Conservation (phyloP, 2,888 invertebrate species). For the Polymixis lichenea region DNA sequence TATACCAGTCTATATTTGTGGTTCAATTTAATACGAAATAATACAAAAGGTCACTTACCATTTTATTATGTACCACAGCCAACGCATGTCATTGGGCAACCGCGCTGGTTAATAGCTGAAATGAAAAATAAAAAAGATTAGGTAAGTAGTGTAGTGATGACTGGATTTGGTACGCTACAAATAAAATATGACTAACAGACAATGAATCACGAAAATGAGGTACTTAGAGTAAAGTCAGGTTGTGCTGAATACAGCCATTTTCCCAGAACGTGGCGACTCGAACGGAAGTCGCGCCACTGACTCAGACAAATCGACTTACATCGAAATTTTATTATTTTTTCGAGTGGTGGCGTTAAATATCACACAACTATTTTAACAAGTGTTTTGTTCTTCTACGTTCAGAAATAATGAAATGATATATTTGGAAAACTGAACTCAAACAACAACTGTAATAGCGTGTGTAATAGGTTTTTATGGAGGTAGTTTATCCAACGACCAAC, state of each 20-base stretch:
- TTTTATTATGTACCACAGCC: conserved; percentile 69
- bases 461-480: background rate
- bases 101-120: conserved; percentile 65
- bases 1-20: conserved; percentile 37
- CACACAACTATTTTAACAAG: conserved; percentile 29
- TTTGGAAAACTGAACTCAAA: conserved; percentile 16
- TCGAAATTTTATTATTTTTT: conserved; percentile 71
- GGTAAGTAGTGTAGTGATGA: conserved; percentile 4
- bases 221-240: conserved; percentile 63
- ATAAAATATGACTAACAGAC: conserved; percentile 70
- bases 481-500: background rate
- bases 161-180: conserved; percentile 33
- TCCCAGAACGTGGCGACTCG: conserved; percentile 78
- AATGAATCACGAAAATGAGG: conserved; percentile 76
- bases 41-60: conserved; percentile 71
- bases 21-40: conserved; percentile 22
- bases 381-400: conserved; percentile 11
- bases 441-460: background rate
- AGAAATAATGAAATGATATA: conserved; percentile 3
- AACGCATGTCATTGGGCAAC: conserved; percentile 67
- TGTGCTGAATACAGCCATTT: conserved; percentile 70
- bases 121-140: conserved; percentile 55
- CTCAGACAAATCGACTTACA: conserved; percentile 75
- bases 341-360: conserved; percentile 71
- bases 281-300: conserved; percentile 81